phyloP scores from a whole-genome alignment of 2,113 vertebrate species.

The Picathartes gymnocephalus region DNA sequence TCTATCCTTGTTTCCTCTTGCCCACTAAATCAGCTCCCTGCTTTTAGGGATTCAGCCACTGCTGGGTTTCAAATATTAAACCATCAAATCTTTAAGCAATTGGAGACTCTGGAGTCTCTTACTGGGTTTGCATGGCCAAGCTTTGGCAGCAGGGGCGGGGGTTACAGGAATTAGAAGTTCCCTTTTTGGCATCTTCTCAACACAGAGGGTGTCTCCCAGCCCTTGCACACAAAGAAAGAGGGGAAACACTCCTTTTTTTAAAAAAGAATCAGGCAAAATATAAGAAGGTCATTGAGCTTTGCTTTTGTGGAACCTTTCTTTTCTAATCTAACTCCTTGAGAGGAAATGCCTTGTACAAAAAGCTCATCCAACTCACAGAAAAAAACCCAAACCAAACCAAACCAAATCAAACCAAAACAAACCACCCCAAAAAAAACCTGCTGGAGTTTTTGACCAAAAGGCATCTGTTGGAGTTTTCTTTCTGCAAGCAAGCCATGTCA shows the following conservation, averaged over 20 bases:
- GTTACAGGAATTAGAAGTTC: background rate
- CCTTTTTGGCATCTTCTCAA: background rate
- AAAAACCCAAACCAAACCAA: too few species aligned
- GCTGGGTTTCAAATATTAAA: background rate
- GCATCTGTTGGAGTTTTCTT: background rate
- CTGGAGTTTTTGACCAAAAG: background rate
- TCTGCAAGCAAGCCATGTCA: accelerated
- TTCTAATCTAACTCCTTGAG: background rate
- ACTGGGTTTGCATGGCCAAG: background rate
- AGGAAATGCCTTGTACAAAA: background rate
- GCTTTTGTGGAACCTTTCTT: background rate
- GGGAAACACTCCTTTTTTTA: background rate
- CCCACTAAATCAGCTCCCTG: background rate
- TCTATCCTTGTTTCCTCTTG: background rate
- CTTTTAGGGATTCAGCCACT: background rate
- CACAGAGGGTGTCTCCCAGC: background rate
- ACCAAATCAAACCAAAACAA: background rate
- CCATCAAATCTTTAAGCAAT: background rate
- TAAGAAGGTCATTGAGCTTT: background rate
- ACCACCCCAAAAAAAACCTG: background rate
- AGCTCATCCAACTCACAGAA: background rate
- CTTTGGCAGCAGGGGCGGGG: background rate
- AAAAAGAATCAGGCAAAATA: background rate
- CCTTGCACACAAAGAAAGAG: background rate
- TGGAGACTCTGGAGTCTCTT: background rate